phyloP scores from a whole-genome alignment of 2,888 invertebrate species.

The Bruchidius siliquastri region DNA sequence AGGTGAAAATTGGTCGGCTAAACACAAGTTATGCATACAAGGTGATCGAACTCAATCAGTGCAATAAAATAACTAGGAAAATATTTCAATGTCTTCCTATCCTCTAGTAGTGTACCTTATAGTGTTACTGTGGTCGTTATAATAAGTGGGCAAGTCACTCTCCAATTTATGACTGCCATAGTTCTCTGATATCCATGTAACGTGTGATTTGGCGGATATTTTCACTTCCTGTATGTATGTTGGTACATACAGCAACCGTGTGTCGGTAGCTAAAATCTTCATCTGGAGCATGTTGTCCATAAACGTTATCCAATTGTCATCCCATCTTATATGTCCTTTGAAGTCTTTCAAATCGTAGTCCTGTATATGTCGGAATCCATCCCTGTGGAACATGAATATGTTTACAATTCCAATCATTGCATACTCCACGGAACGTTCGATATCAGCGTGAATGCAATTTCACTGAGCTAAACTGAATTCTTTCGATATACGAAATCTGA shows the following conservation, averaged over 20 bases:
- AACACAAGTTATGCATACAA: too few relatives aligned
- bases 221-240: conserved; percentile 36
- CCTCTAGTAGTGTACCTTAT: conserved; percentile 20
- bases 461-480: too few relatives aligned
- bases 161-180: background rate
- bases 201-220: background rate
- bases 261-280: conserved; percentile 59
- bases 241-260: conserved; percentile 66
- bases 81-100: too few relatives aligned
- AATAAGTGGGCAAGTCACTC: background rate
- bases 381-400: conserved; percentile 18
- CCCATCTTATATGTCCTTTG: conserved; percentile 26
- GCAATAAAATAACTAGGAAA: too few relatives aligned
- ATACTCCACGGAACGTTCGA: too few relatives aligned
- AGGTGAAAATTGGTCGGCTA: too few relatives aligned
- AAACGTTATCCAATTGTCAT: conserved; percentile 75
- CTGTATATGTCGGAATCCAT: conserved; percentile 27
- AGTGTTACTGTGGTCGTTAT: conserved; percentile 39
- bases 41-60: too few relatives aligned
- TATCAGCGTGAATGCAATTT: too few relatives aligned
- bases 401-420: too few relatives aligned
- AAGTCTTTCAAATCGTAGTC: conserved; percentile 23
- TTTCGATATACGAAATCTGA: too few relatives aligned
- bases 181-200: background rate
- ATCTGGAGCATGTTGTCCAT: conserved; percentile 85